A percentile compares a stretch with the other conserved stretches of the same genome.
Conservation (phyloP, 2,888 invertebrate genomes). For the Sialis lutaria region DNA sequence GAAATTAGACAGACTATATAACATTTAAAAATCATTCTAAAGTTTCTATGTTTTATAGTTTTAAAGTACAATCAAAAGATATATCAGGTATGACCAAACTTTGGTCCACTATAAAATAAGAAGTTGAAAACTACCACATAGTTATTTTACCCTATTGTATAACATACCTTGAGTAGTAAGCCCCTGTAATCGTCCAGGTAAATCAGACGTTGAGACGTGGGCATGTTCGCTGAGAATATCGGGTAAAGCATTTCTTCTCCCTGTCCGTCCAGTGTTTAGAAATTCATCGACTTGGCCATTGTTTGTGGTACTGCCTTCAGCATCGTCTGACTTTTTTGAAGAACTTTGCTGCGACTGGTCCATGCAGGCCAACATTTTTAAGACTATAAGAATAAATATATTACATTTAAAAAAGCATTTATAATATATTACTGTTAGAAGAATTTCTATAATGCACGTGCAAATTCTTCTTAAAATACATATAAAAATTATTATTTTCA, state of each 20-base stretch:
- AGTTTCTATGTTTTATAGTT: background rate
- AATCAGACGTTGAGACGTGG: conserved; percentile 53
- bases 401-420: background rate
- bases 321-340: conserved; percentile 11
- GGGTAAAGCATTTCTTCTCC: conserved; percentile 74
- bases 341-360: conserved; percentile 17
- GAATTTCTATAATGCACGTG: background rate
- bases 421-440: background rate
- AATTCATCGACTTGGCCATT: conserved; percentile 57
- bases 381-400: conserved; percentile 16
- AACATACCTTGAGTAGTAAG: conserved; percentile 40
- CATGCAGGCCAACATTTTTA: conserved; percentile 28
- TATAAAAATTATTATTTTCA: too few relatives aligned
- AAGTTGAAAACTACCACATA: too few relatives aligned
- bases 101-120: too few relatives aligned
- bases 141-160: background rate
- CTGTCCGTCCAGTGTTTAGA: conserved; percentile 69
- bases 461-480: background rate
- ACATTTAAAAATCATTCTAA: too few relatives aligned
- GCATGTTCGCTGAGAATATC: conserved; percentile 63
- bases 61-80: background rate
- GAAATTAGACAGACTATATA: too few relatives aligned
- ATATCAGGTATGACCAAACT: too few relatives aligned
- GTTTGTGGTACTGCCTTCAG: conserved; percentile 10
- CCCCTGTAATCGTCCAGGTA: conserved; percentile 57